phyloP scores from a whole-genome alignment of 2,888 invertebrate genomes.

The Sminthurides aquaticus region DNA sequence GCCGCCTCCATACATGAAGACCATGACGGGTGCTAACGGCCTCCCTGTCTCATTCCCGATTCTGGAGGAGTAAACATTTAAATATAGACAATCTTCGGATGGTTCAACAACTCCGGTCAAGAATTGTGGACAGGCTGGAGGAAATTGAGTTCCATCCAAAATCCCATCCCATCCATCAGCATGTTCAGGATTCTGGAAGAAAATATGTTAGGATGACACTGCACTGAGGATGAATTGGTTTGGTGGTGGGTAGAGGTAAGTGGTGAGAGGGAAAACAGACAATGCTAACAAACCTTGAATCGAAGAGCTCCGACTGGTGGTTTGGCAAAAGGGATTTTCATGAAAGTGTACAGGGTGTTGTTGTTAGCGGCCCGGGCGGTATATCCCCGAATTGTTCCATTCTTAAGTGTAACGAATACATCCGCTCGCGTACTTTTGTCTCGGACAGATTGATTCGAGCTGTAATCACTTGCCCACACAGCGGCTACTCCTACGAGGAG shows the following conservation, averaged over 20 bases:
- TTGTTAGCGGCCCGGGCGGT: slow-evolving; percentile 13
- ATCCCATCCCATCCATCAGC: slow-evolving; percentile 20
- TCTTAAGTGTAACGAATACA: slow-evolving; percentile 15
- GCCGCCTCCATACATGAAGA: slow-evolving; percentile 21
- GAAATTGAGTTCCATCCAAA: slow-evolving; percentile 16
- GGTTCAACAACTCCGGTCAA: slow-evolving; percentile 15
- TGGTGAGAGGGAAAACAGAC: neutral
- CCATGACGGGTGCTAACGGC: slow-evolving; percentile 13
- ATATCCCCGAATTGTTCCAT: slow-evolving; percentile 20
- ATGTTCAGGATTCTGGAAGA: slow-evolving; percentile 9
- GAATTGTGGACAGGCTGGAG: slow-evolving; percentile 22
- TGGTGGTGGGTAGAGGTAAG: neutral
- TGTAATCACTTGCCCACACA: neutral
- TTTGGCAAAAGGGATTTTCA: slow-evolving; percentile 20
- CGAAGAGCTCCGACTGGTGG: slow-evolving; percentile 18
- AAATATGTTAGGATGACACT: neutral
- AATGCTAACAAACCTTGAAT: slow-evolving; percentile 11
- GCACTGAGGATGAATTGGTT: neutral
- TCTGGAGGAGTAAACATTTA: slow-evolving; percentile 21
- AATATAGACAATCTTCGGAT: slow-evolving; percentile 23
- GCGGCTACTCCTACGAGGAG: neutral
- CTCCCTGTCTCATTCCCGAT: slow-evolving; percentile 3
- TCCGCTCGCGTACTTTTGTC: neutral
- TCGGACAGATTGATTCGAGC: neutral
- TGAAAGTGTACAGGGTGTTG: slow-evolving; percentile 18